Evolutionary conservation across 1,140 invertebrate species (phyloP).

Genomic region (Triops cancriformis): DNA sequence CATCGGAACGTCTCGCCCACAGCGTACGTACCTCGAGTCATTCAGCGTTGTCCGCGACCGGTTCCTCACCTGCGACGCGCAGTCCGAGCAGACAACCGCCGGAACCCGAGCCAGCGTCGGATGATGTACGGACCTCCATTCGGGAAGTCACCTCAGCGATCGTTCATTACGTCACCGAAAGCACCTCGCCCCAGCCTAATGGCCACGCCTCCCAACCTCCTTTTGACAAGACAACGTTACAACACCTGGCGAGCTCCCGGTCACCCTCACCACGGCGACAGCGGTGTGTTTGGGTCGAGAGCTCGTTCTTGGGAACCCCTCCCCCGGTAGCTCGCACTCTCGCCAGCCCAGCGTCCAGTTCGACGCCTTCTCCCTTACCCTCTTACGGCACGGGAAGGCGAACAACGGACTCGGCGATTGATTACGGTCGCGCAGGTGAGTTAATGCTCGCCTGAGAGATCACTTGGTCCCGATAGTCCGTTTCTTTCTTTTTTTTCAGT

Average conservation of each 20-base stretch:
- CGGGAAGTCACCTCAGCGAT: constrained; percentile 89
- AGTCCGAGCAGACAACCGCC: constrained; percentile 3
- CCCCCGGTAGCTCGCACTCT: constrained; percentile 7
- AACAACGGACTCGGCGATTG: constrained; percentile 27
- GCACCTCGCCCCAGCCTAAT: constrained; percentile 24
- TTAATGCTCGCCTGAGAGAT: constrained; percentile 31
- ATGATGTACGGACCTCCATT: constrained; percentile 68
- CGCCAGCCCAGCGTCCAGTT: constrained; percentile 26
- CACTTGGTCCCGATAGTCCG: background rate
- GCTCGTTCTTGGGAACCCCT: constrained; percentile 61
- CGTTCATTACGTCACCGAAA: constrained; percentile 64
- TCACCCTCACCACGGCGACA: constrained; percentile 42
- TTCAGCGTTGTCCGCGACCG: constrained; percentile 35
- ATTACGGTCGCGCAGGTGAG: constrained; percentile 30
- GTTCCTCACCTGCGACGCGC: constrained; percentile 30
- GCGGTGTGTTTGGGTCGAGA: constrained; percentile 73
- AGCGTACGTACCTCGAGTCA: constrained; percentile 48
- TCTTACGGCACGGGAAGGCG: background rate
- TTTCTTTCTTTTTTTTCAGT: background rate
- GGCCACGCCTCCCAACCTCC: background rate
- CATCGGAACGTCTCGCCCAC: constrained; percentile 68
- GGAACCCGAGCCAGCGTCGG: constrained; percentile 22
- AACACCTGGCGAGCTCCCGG: constrained; percentile 25
- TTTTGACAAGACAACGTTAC: background rate
- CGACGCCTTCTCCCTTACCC: background rate